Evolutionary conservation across 2,888 invertebrate species (phyloP), one percentile per base, ranked within the genome.

Genomic region (Harpagoxenus sublaevis): DNA sequence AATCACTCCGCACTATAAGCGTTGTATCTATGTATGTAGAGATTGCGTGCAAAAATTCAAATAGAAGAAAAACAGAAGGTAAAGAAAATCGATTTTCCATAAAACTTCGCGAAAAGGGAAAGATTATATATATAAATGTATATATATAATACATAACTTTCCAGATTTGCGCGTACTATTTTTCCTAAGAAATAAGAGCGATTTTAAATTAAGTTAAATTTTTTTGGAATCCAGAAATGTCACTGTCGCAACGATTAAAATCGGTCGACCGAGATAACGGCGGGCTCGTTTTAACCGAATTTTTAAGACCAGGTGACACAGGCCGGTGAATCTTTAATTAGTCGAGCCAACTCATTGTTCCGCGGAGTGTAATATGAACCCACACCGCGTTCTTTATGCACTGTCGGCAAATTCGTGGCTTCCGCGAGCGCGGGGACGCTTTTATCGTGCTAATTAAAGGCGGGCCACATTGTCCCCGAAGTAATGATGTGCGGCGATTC

Each of bases 401-500:
- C 23, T 18, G n/a, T n/a, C 70, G 78, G 45, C 60, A 23, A 79
- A 48, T 71, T 45, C 57, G 23, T 42, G 71, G 10, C 73, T 71
- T 79, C 12, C 48, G 35, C 18, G 45, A 45, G 42, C n/a, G 10
- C 12, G 73, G 65, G 55, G 62, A 84, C 70, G 28, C 86, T 85
- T 89, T 77, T 39, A 77, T 77, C 78, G 84, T 84, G 81, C 84
- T 85, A 89, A 88, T 89, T 88, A 86, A 88, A 88, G 63, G 78
- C 82, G 48, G 84, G 78, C 83, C 83, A 81, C 70, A 74, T 78
- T 78, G 63, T 88, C 84, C 57, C 45, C 66, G 55, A 73, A 77
- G 18, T 83, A 84, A 84, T 86, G 71, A 83, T 68, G 77, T 83
- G 86, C 77, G 83, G 86, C 86, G 75, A 89, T 88, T 88, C 88